Evolutionary conservation across 2,113 vertebrate genomes (phyloP).

Genomic region (Crotalus viridis): DNA sequence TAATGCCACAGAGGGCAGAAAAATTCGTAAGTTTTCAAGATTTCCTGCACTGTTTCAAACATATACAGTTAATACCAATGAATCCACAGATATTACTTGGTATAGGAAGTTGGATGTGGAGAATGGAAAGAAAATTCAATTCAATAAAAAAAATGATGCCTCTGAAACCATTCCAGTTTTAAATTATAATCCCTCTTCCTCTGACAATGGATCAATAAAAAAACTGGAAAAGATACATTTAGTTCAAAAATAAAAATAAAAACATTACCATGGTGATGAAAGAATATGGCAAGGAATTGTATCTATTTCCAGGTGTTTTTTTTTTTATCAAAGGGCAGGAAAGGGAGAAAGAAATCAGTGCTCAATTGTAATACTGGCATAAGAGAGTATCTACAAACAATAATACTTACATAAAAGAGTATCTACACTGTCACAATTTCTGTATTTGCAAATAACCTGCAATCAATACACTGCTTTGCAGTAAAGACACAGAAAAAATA

Average conservation of each 20-base stretch:
- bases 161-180: background rate
- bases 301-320: background rate
- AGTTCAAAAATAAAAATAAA: background rate
- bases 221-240: background rate
- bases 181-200: background rate
- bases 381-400: background rate
- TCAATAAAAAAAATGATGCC: background rate
- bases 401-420: background rate
- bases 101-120: too few species aligned
- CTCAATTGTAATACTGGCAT: background rate
- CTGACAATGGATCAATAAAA: background rate
- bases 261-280: background rate
- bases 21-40: background rate
- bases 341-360: background rate
- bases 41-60: background rate
- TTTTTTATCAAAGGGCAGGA: background rate
- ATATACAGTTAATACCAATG: background rate
- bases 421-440: conserved; percentile 21
- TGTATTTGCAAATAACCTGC: background rate
- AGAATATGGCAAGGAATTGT: background rate
- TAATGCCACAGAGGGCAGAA: background rate
- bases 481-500: background rate
- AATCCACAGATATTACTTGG: background rate
- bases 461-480: background rate
- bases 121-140: background rate